These are phyloP conservation scores for Pseudoatta argentina DNA, from an alignment of 1,140 invertebrate genomes.

Conservation along the genomic window DNA sequence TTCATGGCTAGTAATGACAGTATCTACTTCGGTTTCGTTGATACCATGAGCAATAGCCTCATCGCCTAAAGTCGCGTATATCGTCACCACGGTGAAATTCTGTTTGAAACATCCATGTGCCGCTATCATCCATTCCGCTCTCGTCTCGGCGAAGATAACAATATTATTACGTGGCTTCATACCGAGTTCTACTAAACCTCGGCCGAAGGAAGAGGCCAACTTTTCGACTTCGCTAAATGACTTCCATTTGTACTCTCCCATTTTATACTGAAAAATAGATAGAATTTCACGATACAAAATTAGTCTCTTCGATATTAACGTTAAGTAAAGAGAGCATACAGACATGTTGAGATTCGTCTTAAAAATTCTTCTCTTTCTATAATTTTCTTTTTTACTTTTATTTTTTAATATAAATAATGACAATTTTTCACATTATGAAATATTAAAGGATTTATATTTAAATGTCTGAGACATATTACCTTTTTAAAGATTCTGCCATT, in stretches of 20 bases:
- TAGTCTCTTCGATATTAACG: background rate
- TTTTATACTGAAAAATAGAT: slow-evolving; percentile 90
- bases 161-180: slow-evolving; percentile 91
- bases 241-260: slow-evolving; percentile 97
- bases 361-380: background rate
- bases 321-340: background rate
- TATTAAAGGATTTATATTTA: background rate
- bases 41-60: slow-evolving; percentile 98
- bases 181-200: slow-evolving; percentile 91
- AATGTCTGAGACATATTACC: slow-evolving; percentile 83
- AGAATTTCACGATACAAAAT: background rate
- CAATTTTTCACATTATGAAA: background rate
- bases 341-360: background rate
- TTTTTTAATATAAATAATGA: background rate
- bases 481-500: slow-evolving; percentile 99
- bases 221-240: slow-evolving; percentile 93
- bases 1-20: slow-evolving; percentile 96
- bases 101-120: slow-evolving; percentile 97
- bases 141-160: slow-evolving; percentile 98
- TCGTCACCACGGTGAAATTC: slow-evolving; percentile 95
- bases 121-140: slow-evolving; percentile 98
- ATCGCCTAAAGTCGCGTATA: slow-evolving; percentile 98
- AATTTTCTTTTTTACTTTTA: background rate
- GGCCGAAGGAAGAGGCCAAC: slow-evolving; percentile 92
- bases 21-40: slow-evolving; percentile 97